Percentiles rank a stretch among this genome's conserved stretches.
These are phyloP conservation scores for Orthonyx spaldingii DNA, from an alignment of 2,113 vertebrate species.

Conservation along the genomic window DNA sequence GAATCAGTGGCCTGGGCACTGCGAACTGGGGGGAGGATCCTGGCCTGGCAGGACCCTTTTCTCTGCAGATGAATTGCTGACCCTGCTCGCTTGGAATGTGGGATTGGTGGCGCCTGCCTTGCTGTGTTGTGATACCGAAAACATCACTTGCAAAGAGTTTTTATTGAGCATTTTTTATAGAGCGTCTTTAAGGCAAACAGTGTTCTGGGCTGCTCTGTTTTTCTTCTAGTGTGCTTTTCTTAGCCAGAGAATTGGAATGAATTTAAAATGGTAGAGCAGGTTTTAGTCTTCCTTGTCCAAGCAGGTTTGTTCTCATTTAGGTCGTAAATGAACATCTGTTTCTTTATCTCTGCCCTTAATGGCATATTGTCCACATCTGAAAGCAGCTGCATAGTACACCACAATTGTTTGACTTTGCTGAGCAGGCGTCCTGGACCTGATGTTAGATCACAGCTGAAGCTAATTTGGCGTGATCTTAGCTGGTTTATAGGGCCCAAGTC, in stretches of 20 bases:
- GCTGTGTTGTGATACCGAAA: not conserved
- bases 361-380: constrained; percentile 26
- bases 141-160: not conserved
- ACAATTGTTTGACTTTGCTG: constrained; percentile 15
- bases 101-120: not conserved
- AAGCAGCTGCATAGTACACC: not conserved
- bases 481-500: not conserved
- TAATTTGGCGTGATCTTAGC: not conserved
- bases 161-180: not conserved
- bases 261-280: not conserved
- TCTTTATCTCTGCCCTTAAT: constrained; percentile 32
- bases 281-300: not conserved
- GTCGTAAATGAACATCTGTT: constrained; percentile 24
- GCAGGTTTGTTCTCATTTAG: constrained; percentile 25
- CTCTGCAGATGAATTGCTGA: not conserved
- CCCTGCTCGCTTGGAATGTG: not conserved
- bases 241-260: not conserved
- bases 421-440: not conserved
- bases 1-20: not conserved
- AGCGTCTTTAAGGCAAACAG: not conserved
- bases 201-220: not conserved
- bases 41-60: not conserved
- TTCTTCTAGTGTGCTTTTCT: not conserved
- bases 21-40: not conserved
- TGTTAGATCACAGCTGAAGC: constrained; percentile 27